Conservation (phyloP, 2,797 vertebrate species). For the Paedocypris micromegethes region DNA sequence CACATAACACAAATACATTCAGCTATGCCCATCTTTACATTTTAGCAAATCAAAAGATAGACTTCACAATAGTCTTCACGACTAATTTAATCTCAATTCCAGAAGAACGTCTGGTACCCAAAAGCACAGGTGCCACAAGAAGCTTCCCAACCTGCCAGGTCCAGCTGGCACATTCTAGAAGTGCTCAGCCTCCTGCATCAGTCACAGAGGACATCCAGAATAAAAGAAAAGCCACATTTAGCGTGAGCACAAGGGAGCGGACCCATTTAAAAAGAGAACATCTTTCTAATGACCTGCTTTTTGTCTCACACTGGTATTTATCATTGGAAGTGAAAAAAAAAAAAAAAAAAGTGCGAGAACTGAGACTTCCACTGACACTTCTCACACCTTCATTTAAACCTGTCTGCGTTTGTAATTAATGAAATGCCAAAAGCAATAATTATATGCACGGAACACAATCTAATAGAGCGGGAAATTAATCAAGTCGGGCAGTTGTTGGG, state of each 20-base stretch:
- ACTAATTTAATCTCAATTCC: no score
- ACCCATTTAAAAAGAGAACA: slow-evolving; percentile 6
- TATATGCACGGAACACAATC: slow-evolving; percentile 59
- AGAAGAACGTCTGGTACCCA: neutral
- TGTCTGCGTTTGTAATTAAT: slow-evolving; percentile 46
- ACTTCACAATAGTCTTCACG: no score
- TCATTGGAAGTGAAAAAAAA: neutral
- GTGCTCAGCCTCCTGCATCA: neutral
- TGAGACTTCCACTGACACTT: neutral
- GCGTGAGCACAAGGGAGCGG: neutral
- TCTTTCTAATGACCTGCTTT: slow-evolving; percentile 5
- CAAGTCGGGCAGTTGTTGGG: slow-evolving; percentile 43
- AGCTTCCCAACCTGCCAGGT: neutral
- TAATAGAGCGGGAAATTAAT: slow-evolving; percentile 58
- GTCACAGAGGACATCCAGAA: slow-evolving; percentile 12
- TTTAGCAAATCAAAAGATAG: no score
- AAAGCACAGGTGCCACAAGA: slow-evolving; percentile 16
- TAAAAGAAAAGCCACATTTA: slow-evolving; percentile 7
- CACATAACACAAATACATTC: no score
- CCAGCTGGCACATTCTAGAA: neutral
- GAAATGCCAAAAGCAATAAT: slow-evolving; percentile 60
- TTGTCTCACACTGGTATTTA: slow-evolving; percentile 4
- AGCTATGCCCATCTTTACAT: no score
- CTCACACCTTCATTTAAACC: slow-evolving; percentile 56
- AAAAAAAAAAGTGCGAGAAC: neutral